Percentiles rank a stretch among this genome's conserved stretches.
These are phyloP conservation scores for Crossaster papposus DNA, from an alignment of 53 echinoderm and acorn worm genomes.

Conservation along the genomic window DNA sequence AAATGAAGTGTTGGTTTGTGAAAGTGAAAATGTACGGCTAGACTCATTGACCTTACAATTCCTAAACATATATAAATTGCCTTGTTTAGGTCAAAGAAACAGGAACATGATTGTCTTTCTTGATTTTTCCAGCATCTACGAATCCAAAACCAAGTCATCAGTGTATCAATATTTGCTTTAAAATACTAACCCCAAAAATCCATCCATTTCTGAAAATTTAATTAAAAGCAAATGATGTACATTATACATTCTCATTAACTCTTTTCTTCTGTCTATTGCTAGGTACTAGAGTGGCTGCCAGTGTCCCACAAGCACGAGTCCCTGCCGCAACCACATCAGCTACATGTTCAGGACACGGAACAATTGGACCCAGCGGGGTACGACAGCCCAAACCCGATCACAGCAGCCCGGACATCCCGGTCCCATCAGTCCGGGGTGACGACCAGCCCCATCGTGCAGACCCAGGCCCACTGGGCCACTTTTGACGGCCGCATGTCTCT, in stretches of 20 bases:
- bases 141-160: no score
- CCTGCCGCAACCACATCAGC: constrained; percentile 36
- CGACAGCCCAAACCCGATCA: constrained; percentile 6
- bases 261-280: not conserved
- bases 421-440: constrained; percentile 27
- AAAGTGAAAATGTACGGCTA: no score
- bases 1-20: no score
- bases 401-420: not conserved
- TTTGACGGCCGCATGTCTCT: constrained; percentile 71
- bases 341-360: constrained; percentile 18
- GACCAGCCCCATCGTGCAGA: constrained; percentile 56
- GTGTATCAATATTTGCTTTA: no score
- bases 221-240: no score
- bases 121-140: no score
- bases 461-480: constrained; percentile 76
- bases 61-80: no score
- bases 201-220: no score
- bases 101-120: no score
- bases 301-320: constrained; percentile 82
- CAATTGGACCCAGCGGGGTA: constrained; percentile 13
- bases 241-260: not conserved
- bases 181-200: no score
- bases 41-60: no score
- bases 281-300: constrained; percentile 91
- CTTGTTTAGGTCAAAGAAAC: no score